A percentile compares a stretch with the other conserved stretches of the same genome.
Evolutionary conservation across 1,140 invertebrate species (phyloP).

Genomic region (Drosophila mojavensis): DNA sequence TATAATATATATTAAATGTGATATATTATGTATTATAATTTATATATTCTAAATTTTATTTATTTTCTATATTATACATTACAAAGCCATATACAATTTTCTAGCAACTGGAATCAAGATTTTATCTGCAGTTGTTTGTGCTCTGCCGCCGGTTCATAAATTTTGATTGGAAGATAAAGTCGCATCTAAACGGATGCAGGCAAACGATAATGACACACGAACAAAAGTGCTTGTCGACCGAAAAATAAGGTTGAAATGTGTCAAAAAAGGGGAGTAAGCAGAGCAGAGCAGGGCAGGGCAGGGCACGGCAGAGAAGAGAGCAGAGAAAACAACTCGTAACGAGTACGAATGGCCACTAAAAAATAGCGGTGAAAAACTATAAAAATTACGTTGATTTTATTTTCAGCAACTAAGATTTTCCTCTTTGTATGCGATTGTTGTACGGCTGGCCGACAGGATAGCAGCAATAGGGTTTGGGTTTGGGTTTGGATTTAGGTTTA

Average conservation of each 20-base stretch:
- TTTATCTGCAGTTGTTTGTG: conserved; percentile 31
- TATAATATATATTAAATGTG: too few relatives aligned
- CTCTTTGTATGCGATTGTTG: conserved; percentile 42
- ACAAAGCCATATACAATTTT: background rate
- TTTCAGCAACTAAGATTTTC: conserved; percentile 70
- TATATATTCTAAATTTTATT: too few relatives aligned
- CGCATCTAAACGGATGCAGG: conserved; percentile 27
- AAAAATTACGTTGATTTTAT: conserved; percentile 80
- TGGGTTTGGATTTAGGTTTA: too few relatives aligned
- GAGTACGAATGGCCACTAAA: conserved; percentile 24
- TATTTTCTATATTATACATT: background rate
- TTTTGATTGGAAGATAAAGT: conserved; percentile 19
- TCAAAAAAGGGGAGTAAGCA: conserved; percentile 60
- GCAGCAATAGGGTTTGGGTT: conserved; percentile 26
- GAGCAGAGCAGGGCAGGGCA: conserved; percentile 5
- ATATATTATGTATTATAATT: too few relatives aligned
- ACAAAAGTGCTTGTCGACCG: conserved; percentile 72
- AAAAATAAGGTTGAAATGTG: conserved; percentile 57
- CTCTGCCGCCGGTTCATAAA: conserved; percentile 62
- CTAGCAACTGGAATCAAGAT: background rate
- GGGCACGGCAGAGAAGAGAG: background rate
- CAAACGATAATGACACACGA: conserved; percentile 73
- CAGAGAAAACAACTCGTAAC: conserved; percentile 16
- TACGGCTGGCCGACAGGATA: conserved; percentile 36
- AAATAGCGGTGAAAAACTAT: conserved; percentile 68